These are phyloP conservation scores for Dastarcus helophoroides DNA, from an alignment of 2,888 invertebrate genomes.

Conservation along the genomic window DNA sequence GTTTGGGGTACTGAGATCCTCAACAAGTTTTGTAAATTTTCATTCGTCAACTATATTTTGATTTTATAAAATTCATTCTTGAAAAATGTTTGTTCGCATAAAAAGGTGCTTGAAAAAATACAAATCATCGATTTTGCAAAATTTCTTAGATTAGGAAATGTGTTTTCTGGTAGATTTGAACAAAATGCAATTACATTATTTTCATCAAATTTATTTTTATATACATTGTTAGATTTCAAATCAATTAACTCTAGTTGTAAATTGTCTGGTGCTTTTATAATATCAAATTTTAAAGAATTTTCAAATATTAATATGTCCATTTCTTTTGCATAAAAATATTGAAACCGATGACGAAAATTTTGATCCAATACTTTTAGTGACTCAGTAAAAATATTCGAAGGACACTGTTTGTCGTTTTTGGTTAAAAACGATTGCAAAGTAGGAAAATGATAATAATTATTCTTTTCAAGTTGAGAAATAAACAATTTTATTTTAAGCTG, in stretches of 20 bases:
- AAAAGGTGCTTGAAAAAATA: conserved; percentile 6
- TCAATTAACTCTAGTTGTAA: conserved; percentile 7
- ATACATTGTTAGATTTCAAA: conserved; percentile 10
- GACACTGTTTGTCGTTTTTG: conserved; percentile 14
- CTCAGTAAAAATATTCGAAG: conserved; percentile 14
- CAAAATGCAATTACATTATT: conserved; percentile 13
- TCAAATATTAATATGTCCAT: conserved; percentile 12
- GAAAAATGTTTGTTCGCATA: conserved; percentile 5
- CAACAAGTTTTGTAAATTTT: conserved; percentile 6
- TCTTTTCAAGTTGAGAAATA: conserved; percentile 14
- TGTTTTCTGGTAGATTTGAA: conserved; percentile 12
- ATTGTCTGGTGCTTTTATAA: conserved; percentile 13
- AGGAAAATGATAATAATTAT: conserved; percentile 17
- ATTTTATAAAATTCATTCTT: conserved; percentile 11
- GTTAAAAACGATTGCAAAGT: conserved; percentile 15
- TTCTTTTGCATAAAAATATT: conserved; percentile 16
- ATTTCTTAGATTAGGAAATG: conserved; percentile 7
- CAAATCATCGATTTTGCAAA: conserved; percentile 6
- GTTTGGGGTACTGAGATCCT: background rate
- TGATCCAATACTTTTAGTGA: conserved; percentile 13
- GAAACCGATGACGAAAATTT: conserved; percentile 14
- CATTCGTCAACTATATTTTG: conserved; percentile 9
- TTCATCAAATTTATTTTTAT: conserved; percentile 15
- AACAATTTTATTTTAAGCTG: conserved; percentile 13
- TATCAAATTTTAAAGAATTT: conserved; percentile 17